Percentiles rank a stretch among this genome's conserved stretches.
These are phyloP conservation scores for Phocides pigmalion DNA, from an alignment of 1,140 invertebrate genomes.

Conservation along the genomic window DNA sequence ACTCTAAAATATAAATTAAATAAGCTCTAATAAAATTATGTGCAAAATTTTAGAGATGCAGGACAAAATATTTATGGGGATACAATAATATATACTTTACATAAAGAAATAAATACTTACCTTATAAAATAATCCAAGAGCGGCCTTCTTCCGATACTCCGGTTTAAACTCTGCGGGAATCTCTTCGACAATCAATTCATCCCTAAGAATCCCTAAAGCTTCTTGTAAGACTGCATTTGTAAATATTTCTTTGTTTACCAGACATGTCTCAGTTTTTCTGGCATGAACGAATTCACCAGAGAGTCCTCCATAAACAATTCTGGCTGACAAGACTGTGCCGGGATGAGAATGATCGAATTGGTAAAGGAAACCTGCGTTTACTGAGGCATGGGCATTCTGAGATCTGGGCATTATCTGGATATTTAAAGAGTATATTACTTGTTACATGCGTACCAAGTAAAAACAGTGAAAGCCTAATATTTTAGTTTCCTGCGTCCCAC, in stretches of 20 bases:
- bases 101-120: slow-evolving; percentile 77
- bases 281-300: slow-evolving; percentile 88
- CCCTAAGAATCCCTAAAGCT: slow-evolving; percentile 84
- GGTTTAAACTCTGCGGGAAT: slow-evolving; percentile 85
- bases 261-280: slow-evolving; percentile 85
- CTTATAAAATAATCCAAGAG: slow-evolving; percentile 89
- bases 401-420: slow-evolving; percentile 86
- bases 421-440: slow-evolving; percentile 13
- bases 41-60: too few relatives aligned
- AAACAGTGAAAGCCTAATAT: too few relatives aligned
- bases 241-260: slow-evolving; percentile 83
- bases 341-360: slow-evolving; percentile 78
- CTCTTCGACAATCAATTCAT: slow-evolving; percentile 86
- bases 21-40: too few relatives aligned
- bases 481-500: too few relatives aligned
- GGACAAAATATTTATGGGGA: too few relatives aligned
- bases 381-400: slow-evolving; percentile 89
- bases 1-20: slow-evolving; percentile 41
- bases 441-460: background rate
- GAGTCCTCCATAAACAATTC: slow-evolving; percentile 87
- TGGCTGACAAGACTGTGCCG: slow-evolving; percentile 75
- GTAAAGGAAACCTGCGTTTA: slow-evolving; percentile 89
- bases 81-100: too few relatives aligned
- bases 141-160: slow-evolving; percentile 86
- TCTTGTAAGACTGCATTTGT: slow-evolving; percentile 78